phyloP scores from a whole-genome alignment of 2,113 vertebrate genomes.

The Gobius niger region DNA sequence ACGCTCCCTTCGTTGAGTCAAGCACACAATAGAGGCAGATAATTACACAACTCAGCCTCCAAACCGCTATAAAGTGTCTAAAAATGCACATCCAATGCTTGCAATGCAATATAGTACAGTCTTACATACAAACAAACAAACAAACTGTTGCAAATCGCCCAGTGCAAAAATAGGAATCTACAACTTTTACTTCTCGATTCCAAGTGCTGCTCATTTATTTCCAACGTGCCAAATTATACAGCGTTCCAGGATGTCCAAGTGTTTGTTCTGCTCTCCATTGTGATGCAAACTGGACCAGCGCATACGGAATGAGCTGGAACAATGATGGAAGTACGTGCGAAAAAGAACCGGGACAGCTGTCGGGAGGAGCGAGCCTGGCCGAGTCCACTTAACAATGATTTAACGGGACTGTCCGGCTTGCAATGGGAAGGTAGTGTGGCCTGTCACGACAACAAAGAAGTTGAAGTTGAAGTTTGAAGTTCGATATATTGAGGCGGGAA shows the following conservation, averaged over 20 bases:
- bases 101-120: background rate
- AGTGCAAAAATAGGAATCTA: constrained; percentile 11
- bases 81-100: constrained; percentile 6
- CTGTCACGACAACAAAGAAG: no score
- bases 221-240: constrained; percentile 32
- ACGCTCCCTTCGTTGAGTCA: background rate
- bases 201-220: constrained; percentile 21
- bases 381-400: constrained; percentile 27
- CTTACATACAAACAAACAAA: constrained; percentile 15
- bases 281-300: constrained; percentile 57
- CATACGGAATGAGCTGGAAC: constrained; percentile 47
- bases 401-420: constrained; percentile 18
- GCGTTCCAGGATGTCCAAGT: constrained; percentile 33
- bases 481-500: no score
- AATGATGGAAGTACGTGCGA: constrained; percentile 50
- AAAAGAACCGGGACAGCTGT: constrained; percentile 57
- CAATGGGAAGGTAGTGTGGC: constrained; percentile 2
- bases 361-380: constrained; percentile 25
- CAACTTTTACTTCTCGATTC: constrained; percentile 10
- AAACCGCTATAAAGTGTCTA: constrained; percentile 4
- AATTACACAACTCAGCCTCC: constrained; percentile 15
- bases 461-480: no score
- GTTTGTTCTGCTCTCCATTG: constrained; percentile 47
- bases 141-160: constrained; percentile 2
- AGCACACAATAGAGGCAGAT: constrained; percentile 8